phyloP scores from a whole-genome alignment of 2,888 invertebrate species.

The Phaonia tiefii region DNA sequence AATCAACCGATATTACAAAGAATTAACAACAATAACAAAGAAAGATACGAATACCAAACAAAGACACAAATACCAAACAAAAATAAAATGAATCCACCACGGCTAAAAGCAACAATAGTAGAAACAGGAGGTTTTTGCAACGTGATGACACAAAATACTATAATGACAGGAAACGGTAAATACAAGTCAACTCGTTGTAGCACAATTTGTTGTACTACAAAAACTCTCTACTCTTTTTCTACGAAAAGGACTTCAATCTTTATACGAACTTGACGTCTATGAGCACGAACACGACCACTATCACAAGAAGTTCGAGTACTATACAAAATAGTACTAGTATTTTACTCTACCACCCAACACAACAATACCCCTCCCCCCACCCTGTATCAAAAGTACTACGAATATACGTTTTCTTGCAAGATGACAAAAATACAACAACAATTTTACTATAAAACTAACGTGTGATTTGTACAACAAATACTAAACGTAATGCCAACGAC shows the following conservation, averaged over 20 bases:
- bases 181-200: too few species aligned
- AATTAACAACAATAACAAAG: too few species aligned
- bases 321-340: too few species aligned
- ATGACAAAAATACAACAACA: not conserved
- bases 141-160: conserved; percentile 33
- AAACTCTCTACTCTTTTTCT: too few species aligned
- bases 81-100: conserved; percentile 4
- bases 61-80: not conserved
- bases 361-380: too few species aligned
- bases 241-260: not conserved
- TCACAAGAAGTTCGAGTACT: not conserved
- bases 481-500: too few species aligned
- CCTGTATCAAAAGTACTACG: too few species aligned
- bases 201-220: too few species aligned
- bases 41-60: not conserved
- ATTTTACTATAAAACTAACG: conserved; percentile 17
- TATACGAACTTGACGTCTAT: not conserved
- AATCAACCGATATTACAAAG: too few species aligned
- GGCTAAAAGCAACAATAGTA: conserved; percentile 12
- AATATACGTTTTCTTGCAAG: not conserved
- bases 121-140: not conserved
- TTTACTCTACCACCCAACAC: not conserved
- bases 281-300: not conserved
- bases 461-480: conserved; percentile 15
- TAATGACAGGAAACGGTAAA: not conserved